Percentiles rank a stretch among this genome's conserved stretches.
These are phyloP conservation scores for Antigone vipio DNA, from an alignment of 2,113 vertebrate genomes.

Conservation along the genomic window DNA sequence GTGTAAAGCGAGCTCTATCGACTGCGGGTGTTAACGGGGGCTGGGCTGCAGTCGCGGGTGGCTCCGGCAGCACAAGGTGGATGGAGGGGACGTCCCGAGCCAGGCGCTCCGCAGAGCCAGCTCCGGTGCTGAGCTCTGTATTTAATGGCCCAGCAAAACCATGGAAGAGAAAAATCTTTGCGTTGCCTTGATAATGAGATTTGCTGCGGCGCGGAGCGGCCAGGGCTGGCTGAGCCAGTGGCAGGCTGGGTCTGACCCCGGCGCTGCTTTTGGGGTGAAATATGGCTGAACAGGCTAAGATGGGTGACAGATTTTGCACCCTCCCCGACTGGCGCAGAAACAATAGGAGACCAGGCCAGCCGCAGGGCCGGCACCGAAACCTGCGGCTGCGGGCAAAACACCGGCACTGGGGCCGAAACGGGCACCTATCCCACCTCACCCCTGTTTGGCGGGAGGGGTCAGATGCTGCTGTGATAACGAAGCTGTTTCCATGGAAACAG, in stretches of 20 bases:
- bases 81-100: not conserved
- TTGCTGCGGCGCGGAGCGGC: not conserved
- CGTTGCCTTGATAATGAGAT: not conserved
- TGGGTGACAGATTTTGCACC: too few species aligned
- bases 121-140: not conserved
- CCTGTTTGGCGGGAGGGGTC: not conserved
- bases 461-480: not conserved
- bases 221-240: not conserved
- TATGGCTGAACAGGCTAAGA: not conserved
- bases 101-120: not conserved
- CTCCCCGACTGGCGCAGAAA: too few species aligned
- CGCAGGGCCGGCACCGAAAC: not conserved
- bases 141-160: not conserved
- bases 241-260: not conserved
- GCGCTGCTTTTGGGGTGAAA: not conserved
- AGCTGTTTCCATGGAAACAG: conserved; percentile 61
- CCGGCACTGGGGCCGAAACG: rapidly evolving
- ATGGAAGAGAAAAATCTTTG: not conserved
- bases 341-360: not conserved
- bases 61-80: not conserved
- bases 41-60: rapidly evolving
- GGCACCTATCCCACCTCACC: not conserved
- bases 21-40: not conserved
- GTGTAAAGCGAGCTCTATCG: too few species aligned
- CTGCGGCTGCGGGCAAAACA: not conserved